A percentile compares a stretch with the other conserved stretches of the same genome.
Conservation (phyloP, 2,888 invertebrate genomes). For the Ophion ellenae region DNA sequence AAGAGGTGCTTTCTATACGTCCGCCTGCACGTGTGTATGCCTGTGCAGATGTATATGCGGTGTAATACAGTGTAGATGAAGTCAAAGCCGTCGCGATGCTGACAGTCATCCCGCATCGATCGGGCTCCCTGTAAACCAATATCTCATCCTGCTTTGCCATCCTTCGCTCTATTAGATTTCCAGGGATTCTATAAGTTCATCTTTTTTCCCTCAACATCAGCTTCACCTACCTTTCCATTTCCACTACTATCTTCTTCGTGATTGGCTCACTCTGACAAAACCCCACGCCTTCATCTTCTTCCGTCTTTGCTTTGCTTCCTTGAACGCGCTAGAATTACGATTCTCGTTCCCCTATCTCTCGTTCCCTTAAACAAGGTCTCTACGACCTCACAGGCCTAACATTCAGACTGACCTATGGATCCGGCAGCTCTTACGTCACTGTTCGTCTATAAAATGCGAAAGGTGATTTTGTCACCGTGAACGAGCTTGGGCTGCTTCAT, state of each 20-base stretch:
- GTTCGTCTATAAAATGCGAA: conserved; percentile 14
- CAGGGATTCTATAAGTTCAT: conserved; percentile 73
- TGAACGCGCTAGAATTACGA: background rate
- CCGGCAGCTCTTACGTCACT: background rate
- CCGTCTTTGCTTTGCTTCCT: background rate
- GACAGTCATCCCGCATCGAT: conserved; percentile 66
- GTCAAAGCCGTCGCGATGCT: conserved; percentile 21
- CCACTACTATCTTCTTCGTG: conserved; percentile 15
- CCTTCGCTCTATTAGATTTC: conserved; percentile 79
- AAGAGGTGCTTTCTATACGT: conserved; percentile 21
- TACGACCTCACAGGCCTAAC: background rate
- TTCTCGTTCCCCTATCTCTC: conserved; percentile 15
- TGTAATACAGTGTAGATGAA: conserved; percentile 27
- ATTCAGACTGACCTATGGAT: background rate
- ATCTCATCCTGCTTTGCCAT: conserved; percentile 76
- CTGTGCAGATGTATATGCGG: conserved; percentile 8
- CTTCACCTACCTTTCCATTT: conserved; percentile 26
- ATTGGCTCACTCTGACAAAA: conserved; percentile 53
- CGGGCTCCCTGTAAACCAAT: conserved; percentile 75
- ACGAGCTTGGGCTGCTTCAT: conserved; percentile 3
- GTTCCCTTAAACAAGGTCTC: conserved; percentile 11
- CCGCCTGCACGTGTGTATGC: background rate
- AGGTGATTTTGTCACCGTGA: conserved; percentile 7
- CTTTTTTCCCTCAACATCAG: conserved; percentile 40
- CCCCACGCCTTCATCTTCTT: conserved; percentile 25